Base-by-base conservation (phyloP, 2,113 vertebrate species). In the Tor tambroides region DNA sequence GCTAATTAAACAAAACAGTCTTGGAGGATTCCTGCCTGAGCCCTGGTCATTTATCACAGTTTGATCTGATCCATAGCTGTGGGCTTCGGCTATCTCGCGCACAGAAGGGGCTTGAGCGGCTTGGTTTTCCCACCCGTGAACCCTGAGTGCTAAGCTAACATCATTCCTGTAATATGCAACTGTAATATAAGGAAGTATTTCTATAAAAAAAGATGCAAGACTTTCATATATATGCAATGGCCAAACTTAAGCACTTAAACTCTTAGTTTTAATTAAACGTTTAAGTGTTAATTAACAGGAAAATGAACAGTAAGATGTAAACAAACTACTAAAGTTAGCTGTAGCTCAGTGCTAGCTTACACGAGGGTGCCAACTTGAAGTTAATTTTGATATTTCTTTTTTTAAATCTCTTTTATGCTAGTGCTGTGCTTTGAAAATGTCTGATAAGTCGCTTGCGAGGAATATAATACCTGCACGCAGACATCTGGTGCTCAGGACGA, bases 1-100 rank as follows among this genome's bases (percentile, higher is more conserved):
- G 89, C 91, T 91, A 94, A 93, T 93, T 93, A 94, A 89, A 91
- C 90, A 89, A 92, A 95, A 90, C 87, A 89, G 91, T 83, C 88
- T 88, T 90, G 82, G 85, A 91, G 90, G 91, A 92, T 63, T 85
- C 91, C 74, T 90, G 89, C 83, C 54, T 59, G 87, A 79, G 19
- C 12, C 82, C 77, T 65, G 88, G 84, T 88, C 91, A 89, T 94
- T 95, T 92, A 93, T 94, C 90, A 86, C 92, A 90, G 92, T 86
- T 65, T 85, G 93, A 79, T 63, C 86, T 78, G 2, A 87, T 79
- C n/a, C 41, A 41, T 65, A 41, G 79, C 87, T 87, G 87, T 88
- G 85, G 87, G 87, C 87, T 80, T 86, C 87, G 12, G 69, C 41
- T 43, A 32, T 65, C 71, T 76, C 10, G 2, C 4, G 15, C 26